Conservation (phyloP, 2,797 vertebrate genomes). For the Eulemur rubriventer region DNA sequence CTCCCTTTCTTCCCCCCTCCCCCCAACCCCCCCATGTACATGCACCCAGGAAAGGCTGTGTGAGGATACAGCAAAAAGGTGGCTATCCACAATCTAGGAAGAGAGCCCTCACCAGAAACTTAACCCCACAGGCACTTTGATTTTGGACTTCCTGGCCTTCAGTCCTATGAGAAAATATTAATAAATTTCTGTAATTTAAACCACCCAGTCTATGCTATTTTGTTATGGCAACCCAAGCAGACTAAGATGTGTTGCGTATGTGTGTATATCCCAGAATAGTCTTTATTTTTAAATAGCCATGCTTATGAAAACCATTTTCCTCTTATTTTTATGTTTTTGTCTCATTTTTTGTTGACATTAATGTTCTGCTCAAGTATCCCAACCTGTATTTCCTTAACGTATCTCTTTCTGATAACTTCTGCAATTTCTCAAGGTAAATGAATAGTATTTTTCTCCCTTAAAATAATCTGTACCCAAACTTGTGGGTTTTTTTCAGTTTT, state of each 20-base stretch:
- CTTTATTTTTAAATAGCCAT: slow-evolving; percentile 10
- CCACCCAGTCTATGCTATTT: not conserved
- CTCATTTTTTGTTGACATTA: not conserved
- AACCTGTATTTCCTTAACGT: not conserved
- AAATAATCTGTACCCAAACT: not conserved
- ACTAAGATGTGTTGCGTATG: not conserved
- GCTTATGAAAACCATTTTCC: not conserved
- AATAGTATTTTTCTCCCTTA: not conserved
- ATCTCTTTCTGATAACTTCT: not conserved
- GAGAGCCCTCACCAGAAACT: not conserved
- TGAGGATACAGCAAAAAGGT: not conserved
- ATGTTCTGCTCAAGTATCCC: not conserved
- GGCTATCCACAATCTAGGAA: not conserved
- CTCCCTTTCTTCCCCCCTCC: not conserved
- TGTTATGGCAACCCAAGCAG: not conserved
- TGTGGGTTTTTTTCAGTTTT: not conserved
- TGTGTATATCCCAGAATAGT: not conserved
- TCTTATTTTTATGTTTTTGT: not conserved
- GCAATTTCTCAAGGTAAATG: not conserved
- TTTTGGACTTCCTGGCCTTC: not conserved
- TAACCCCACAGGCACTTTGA: not conserved
- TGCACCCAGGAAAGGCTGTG: not conserved
- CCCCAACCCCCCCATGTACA: not conserved
- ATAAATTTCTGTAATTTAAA: not conserved
- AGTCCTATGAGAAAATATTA: not conserved